Conservation (phyloP, 2,113 vertebrate species). For the Chamaetylas fuelleborni region DNA sequence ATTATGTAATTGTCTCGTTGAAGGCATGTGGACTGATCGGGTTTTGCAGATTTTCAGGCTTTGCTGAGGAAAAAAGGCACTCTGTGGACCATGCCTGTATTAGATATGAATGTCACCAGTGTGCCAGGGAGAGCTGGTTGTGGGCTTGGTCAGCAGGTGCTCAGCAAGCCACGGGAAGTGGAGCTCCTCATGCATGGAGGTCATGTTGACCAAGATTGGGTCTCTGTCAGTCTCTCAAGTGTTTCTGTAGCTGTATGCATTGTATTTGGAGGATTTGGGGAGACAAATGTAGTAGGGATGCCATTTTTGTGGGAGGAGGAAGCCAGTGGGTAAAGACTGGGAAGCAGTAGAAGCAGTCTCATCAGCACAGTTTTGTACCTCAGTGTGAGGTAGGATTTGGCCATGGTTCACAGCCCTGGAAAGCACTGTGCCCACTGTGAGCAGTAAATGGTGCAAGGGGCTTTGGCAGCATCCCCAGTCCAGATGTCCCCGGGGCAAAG, state of each 20-base stretch:
- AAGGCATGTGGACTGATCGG: accelerated
- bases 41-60: not conserved
- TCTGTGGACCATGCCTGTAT: accelerated
- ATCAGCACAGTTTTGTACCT: not conserved
- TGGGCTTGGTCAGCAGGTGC: not conserved
- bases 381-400: not conserved
- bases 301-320: not conserved
- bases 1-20: not conserved
- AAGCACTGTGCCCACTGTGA: not conserved
- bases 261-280: not conserved
- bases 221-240: not conserved
- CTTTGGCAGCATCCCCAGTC: not conserved
- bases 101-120: not conserved
- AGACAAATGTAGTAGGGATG: not conserved
- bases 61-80: not conserved
- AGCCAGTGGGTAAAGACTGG: not conserved
- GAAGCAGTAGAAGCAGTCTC: not conserved
- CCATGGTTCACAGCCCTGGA: not conserved
- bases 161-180: accelerated
- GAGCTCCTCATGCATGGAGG: not conserved
- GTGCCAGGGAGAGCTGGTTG: not conserved
- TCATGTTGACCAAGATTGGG: accelerated
- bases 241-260: not conserved
- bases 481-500: not conserved
- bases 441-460: not conserved